phyloP scores from a whole-genome alignment of 2,113 vertebrate genomes.

The Circaetus cinerascens region DNA sequence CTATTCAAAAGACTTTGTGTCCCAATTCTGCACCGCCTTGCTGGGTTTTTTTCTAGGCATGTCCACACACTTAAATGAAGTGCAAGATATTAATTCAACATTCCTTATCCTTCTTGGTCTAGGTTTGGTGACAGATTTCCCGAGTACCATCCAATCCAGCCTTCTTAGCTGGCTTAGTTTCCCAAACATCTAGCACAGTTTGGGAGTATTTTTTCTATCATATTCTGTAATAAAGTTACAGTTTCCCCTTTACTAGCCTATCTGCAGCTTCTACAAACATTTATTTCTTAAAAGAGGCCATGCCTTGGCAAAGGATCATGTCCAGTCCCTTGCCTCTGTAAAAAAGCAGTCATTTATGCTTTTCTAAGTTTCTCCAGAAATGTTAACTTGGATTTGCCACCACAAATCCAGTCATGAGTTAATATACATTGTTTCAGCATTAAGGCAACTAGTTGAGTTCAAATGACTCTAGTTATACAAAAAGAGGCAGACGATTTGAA shows the following conservation, averaged over 20 bases:
- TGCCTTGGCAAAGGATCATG: neutral
- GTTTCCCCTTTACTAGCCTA: neutral
- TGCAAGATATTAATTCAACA: neutral
- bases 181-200: neutral
- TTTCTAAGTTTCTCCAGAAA: neutral
- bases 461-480: neutral
- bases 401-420: neutral
- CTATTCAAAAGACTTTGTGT: neutral
- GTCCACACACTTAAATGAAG: neutral
- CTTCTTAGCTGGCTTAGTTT: neutral
- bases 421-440: neutral
- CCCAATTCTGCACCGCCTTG: neutral
- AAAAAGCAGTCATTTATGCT: neutral
- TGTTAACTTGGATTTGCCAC: neutral
- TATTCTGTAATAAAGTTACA: neutral
- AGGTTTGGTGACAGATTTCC: neutral
- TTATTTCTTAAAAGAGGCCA: neutral
- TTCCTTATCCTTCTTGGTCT: neutral
- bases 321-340: neutral
- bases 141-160: fast-evolving
- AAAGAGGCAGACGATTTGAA: neutral
- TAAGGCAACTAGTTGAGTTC: neutral
- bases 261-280: neutral
- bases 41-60: neutral
- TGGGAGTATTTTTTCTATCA: neutral